Base-by-base conservation (phyloP, 2,888 invertebrate genomes). In the Graphium colonna region DNA sequence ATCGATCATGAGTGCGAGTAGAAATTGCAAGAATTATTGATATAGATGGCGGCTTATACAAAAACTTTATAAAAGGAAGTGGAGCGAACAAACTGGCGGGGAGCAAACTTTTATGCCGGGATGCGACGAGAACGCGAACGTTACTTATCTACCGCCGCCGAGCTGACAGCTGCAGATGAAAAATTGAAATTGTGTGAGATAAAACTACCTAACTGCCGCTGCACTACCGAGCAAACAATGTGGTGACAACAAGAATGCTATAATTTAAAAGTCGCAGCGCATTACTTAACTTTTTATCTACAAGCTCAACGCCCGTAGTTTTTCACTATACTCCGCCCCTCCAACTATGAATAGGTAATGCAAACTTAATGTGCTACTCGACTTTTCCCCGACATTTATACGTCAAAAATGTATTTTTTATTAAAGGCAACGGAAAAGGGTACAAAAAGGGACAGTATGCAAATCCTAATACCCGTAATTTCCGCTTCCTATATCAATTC, bases 131-230 rank as follows among this genome's bases (percentile, higher is more conserved):
- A 78, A 72, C 77, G 78, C 76, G 78, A 75, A 71, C 82, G 86
- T 87, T 87, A 88, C 87, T 87, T 89, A 89, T 89, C 88, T 87
- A 73, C 79, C 77, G 60, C 77, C 76, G 80, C 75, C 77, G 74
- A 74, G 86, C 87, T 86, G 88, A 88, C 87, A 86, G 88, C 79
- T 83, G 84, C 88, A 89, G 86, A 88, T 89, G 88, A 89, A 89
- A 88, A 88, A 89, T 89, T 89, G 88, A 89, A 89, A 88, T 88
- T 86, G 87, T 87, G 82, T 78, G 86, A 87, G 89, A 88, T 88
- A 89, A 89, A 89, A 88, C 84, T 81, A 83, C 82, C 83, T 79
- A 84, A 84, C 85, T 82, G 79, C 81, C 68, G 75, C 80, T 75
- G 76, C 77, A 73, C 64, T 69, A 73, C 71, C 68, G 66, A 60